Evolutionary conservation across 1,140 invertebrate species (phyloP), one percentile per base, ranked within the genome.

Genomic region (Telenomus remus): DNA sequence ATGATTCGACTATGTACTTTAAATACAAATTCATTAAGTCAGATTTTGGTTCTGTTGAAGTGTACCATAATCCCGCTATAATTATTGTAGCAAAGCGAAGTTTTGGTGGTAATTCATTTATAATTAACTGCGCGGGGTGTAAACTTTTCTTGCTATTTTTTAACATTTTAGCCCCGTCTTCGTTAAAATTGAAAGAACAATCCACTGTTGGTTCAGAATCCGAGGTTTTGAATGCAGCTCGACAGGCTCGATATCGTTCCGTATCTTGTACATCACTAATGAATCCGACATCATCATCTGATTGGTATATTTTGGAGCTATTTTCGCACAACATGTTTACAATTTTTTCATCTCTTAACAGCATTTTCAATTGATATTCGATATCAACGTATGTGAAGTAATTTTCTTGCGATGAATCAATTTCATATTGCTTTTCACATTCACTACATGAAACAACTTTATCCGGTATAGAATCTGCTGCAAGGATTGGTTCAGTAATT

Each of bases 351-450:
- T 56, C 51, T 27, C 13, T 14, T 4, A 74, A 43, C 7, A 74
- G 15, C 27, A 11, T 19, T 55, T 49, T 16, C 7, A 73, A 42
- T 64, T 72, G 74, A 63, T 68, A 55, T 51, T 77, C 48, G 11
- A 78, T 34, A 54, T 78, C 60, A n/a, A 73, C 4, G 6, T 27
- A 15, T 8, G 73, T n/a, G 46, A 78, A 73, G 33, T 15, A 69
- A 68, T 73, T 68, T n/a, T 56, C 53, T 14, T 46, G 15, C 11
- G 16, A 19, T 27, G 53, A 33, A 27, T 34, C 44, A 13, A 74
- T 46, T 39, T 39, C 19, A 15, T 60, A 61, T 14, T 66, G n/a
- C 15, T 47, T 37, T 4, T 49, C 4, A 49, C 71, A 74, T 9
- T 27, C 34, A 27, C 16, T 33, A 44, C 71, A 74, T n/a, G 3